Conservation (phyloP, 2,797 vertebrate species). For the Apogon talboti region DNA sequence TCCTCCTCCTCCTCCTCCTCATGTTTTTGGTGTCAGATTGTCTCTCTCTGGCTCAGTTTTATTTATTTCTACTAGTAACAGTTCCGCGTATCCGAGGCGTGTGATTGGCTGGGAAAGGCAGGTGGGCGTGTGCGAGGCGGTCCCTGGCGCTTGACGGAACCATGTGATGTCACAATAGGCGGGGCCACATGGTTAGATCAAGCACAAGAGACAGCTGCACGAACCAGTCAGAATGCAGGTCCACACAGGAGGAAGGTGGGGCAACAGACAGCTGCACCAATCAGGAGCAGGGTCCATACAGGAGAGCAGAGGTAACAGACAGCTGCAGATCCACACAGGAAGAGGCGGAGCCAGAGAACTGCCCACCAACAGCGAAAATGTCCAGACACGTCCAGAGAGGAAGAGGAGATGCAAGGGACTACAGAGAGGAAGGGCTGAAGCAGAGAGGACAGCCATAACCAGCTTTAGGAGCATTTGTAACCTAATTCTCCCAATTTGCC, state of each 20-base stretch:
- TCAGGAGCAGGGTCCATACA: slow-evolving; percentile 69
- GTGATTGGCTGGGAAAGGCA: slow-evolving; percentile 78
- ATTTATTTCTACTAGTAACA: not conserved
- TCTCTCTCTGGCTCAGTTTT: too few relatives aligned
- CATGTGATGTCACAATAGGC: slow-evolving; percentile 99
- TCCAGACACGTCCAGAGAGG: slow-evolving; percentile 73
- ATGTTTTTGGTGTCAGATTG: not conserved
- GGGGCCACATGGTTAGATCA: slow-evolving; percentile 99
- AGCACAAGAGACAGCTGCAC: slow-evolving; percentile 99
- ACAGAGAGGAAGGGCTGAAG: slow-evolving; percentile 73
- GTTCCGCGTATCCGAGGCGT: slow-evolving; percentile 47
- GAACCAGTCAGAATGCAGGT: slow-evolving; percentile 82
- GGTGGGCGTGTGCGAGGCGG: slow-evolving; percentile 90
- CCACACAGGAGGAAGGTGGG: slow-evolving; percentile 80
- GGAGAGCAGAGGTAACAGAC: slow-evolving; percentile 70
- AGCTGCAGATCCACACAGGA: slow-evolving; percentile 74
- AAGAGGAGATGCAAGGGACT: slow-evolving; percentile 73
- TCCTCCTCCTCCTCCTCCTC: not conserved
- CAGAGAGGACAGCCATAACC: slow-evolving; percentile 64
- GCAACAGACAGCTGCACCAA: slow-evolving; percentile 74
- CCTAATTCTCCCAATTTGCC: slow-evolving; percentile 31
- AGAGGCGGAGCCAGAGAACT: slow-evolving; percentile 50
- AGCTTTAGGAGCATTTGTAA: slow-evolving; percentile 51
- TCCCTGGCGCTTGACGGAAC: slow-evolving; percentile 99
- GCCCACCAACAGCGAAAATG: slow-evolving; percentile 80